Conservation (phyloP, 2,797 vertebrate genomes). For the Alcedo atthis region DNA sequence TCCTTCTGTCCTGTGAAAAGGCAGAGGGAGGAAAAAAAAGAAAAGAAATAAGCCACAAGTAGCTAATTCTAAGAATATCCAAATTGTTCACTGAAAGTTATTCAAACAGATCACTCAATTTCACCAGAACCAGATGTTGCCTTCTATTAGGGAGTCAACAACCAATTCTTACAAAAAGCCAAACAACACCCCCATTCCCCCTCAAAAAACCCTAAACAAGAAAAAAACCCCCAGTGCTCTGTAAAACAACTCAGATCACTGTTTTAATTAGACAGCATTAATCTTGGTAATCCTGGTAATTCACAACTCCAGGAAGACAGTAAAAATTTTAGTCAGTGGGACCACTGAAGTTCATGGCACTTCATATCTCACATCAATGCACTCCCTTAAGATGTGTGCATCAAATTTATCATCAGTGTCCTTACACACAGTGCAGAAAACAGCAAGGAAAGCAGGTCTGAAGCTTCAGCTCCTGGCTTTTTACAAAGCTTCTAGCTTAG, state of each 20-base stretch:
- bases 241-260: neutral
- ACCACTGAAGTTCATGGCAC: neutral
- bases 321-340: neutral
- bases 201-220: neutral
- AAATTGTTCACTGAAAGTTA: neutral
- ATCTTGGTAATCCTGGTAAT: neutral
- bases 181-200: fast-evolving
- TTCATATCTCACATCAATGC: fast-evolving
- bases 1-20: slow-evolving; percentile 68
- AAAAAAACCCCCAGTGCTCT: neutral
- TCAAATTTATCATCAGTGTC: neutral
- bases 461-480: neutral
- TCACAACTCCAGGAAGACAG: neutral
- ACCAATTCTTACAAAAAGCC: neutral
- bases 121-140: neutral
- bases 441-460: neutral
- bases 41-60: neutral
- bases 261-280: neutral
- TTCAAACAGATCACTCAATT: neutral
- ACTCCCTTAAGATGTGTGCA: neutral
- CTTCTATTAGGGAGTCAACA: neutral
- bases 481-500: neutral
- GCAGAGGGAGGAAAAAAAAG: neutral
- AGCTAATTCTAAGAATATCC: neutral
- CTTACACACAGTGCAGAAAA: neutral